Evolutionary conservation across 2,797 vertebrate species (phyloP), one percentile per base, ranked within the genome.

Genomic region (Oreonectes daqikongensis): DNA sequence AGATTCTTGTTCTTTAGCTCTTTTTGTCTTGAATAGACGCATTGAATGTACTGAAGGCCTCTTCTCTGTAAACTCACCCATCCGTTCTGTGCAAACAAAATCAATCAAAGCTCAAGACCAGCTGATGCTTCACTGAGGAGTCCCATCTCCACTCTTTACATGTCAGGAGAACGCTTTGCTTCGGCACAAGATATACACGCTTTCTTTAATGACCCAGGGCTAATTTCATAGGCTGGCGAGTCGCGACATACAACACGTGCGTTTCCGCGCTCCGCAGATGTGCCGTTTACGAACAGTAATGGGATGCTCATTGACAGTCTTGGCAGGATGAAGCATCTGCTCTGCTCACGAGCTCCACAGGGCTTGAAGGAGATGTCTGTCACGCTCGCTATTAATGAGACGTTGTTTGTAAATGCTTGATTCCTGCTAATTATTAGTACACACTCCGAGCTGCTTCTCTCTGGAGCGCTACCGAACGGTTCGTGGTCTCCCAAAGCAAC

Each of bases 361-460:
- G 85, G 84, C 84, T 88, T 86, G 79, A 88, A 84, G 85, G 79
- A 84, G 82, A 84, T 81, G 81, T 85, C 86, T 88, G 81, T 85
- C 86, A 81, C 70, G 40, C 80, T 73, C 24, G 66, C 67, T 86
- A 84, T 87, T 87, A 88, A 86, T 88, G 81, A 83, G 84, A 88
- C 85, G 86, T 87, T 82, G 81, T 80, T 87, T 86, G 87, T 79
- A 80, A 86, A 89, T 88, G 64, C 84, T 87, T 81, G 82, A 78
- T 86, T 86, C 81, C 17, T 68, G 67, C 83, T 81, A 84, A 83
- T 76, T 78, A 73, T 81, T 79, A 69, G 69, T 59, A 66, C 65
- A 80, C 53, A 72, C 48, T 75, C 42, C 26, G 64, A 61, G 20
- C 50, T n/a, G 42, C 22, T 85, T 88, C 84, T 77, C 84, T 76